Base-by-base conservation (phyloP, 2,797 vertebrate species). In the Spinus pinus region DNA sequence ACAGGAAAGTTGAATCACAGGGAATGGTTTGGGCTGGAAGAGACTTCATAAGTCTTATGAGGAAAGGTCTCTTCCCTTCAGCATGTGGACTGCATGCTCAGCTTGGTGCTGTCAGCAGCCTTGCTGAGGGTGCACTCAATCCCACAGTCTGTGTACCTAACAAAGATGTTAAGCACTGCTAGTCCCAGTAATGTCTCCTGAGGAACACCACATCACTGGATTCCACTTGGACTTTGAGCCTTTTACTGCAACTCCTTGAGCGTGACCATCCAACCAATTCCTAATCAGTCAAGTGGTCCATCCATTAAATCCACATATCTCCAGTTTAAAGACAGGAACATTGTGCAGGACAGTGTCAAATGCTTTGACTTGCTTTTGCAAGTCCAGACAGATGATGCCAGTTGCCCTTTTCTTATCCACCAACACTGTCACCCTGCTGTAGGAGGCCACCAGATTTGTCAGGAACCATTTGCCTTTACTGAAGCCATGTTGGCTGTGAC, bases 61-160 rank as follows among this genome's bases (percentile, higher is more conserved):
- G 50, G 24, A 50, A 44, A 79, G 20, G n/a, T 37, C 37, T 28
- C n/a, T 65, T n/a, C 50, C 28, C 19, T 65, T 35, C 50, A 64
- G 50, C 0, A 0, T 42, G 74, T 28, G 0, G 1, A 20, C 23
- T 20, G 50, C 50, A 37, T 3, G 31, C 57, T 23, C 35, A 50
- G 51, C 37, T 21, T 37, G 58, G 37, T 60, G 35, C 57, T 28
- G 12, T 21, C 57, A 39, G 25, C 57, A 39, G 3, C 57, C 35
- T 58, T n/a, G 31, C n/a, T 39, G 62, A 39, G 62, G 12, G 16
- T 39, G 47, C 10, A 12, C 37, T 69, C 30, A 47, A 14, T n/a
- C 44, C 51, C 44, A 25, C 23, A 25, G n/a, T 4, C 44, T 24
- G 3, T 7, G 11, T 25, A 16, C 33, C 51, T 44, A 72, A 5